Evolutionary conservation across 2,113 vertebrate species (phyloP).

Genomic region (Nothocercus julius): DNA sequence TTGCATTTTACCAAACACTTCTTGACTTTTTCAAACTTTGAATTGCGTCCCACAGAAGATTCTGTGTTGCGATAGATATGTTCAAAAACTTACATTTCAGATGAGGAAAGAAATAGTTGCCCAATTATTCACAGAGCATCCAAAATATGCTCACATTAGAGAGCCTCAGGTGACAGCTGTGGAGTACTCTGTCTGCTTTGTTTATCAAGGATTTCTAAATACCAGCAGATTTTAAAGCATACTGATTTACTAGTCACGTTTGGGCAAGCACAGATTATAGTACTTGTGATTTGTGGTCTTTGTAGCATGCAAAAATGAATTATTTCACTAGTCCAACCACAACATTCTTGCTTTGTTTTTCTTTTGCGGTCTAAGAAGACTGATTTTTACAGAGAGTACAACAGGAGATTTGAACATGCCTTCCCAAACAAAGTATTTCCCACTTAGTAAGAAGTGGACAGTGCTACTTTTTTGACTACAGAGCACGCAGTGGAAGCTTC

Average conservation of each 20-base stretch:
- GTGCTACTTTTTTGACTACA: background rate
- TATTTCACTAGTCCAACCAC: background rate
- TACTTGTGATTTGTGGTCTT: background rate
- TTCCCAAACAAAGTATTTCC: background rate
- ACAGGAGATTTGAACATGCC: background rate
- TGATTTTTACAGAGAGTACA: background rate
- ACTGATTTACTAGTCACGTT: background rate
- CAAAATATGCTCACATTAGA: background rate
- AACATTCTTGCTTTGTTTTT: background rate
- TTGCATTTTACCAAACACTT: background rate
- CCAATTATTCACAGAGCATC: background rate
- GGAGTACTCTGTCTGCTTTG: background rate
- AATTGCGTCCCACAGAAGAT: background rate
- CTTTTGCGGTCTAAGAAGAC: background rate
- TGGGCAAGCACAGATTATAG: background rate
- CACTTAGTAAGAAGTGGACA: background rate
- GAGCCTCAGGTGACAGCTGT: background rate
- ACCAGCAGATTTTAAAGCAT: background rate
- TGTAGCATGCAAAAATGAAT: background rate
- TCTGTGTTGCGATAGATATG: background rate
- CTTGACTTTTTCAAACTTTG: background rate
- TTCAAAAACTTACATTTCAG: slow-evolving; percentile 13
- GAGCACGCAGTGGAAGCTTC: background rate
- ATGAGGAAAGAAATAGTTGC: background rate
- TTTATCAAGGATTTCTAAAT: slow-evolving; percentile 18